Base-by-base conservation (phyloP, 2,888 invertebrate species). In the Heliconius cydno region DNA sequence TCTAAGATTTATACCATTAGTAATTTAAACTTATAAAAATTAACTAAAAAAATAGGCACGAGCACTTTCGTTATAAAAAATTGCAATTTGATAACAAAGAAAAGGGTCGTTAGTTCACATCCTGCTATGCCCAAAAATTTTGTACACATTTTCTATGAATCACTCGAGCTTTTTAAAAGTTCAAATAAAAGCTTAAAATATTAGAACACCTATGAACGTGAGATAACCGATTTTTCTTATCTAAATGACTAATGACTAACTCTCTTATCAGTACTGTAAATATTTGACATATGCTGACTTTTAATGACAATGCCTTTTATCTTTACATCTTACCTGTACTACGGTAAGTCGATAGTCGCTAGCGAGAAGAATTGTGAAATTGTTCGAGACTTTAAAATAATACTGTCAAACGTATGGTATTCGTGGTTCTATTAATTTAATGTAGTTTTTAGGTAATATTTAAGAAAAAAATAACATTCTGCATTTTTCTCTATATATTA, bases 251-350 rank as follows among this genome's bases (percentile, higher is more conserved):
- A 86, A 88, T 87, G 88, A 88, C 85, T 88, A 86, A 87, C 85
- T 76, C 66, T 82, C 87, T 91, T 91, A 92, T 91, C 91, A 80
- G 71, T 86, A 85, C 82, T 79, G 89, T 90, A 91, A 92, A 92
- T 91, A 92, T 92, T 92, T 90, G 88, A 90, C 88, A 85, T 86
- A 90, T 89, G 89, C 90, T 89, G 89, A 12, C 89, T 84, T 85
- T 86, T 91, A 91, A 91, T 92, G 89, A 86, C 86, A 87, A 86
- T 86, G 82, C 82, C 77, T 85, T 84, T 88, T 89, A 89, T 89
- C 88, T 87, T 84, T 83, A 78, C 83, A 88, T 89, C 88, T 87
- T 84, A 12, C 28, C 66, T 75, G 66, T 66, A 66, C 66, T 75
- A 66, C 30, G n/a, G 66, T 46, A 66, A 66, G 63, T 66, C 65